Conservation (phyloP, 2,797 vertebrate species). For the Mastacembelus armatus region DNA sequence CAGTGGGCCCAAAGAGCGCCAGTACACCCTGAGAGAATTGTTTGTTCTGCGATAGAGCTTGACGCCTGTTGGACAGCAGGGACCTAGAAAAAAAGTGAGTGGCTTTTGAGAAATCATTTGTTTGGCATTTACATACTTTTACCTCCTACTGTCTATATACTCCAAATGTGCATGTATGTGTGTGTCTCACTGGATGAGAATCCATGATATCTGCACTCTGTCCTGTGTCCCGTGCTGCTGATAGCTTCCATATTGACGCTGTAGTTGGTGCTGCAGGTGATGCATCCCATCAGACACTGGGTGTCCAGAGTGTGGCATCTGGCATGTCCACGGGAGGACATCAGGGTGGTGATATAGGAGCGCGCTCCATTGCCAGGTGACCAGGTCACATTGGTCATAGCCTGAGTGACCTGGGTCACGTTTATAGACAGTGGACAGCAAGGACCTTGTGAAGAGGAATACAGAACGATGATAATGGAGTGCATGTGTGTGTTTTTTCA, state of each 20-base stretch:
- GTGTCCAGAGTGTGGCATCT: slow-evolving; percentile 90
- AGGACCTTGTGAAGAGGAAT: slow-evolving; percentile 80
- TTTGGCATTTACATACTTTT: background rate
- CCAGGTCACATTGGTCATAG: slow-evolving; percentile 92
- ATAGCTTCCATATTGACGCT: slow-evolving; percentile 87
- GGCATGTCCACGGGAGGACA: slow-evolving; percentile 85
- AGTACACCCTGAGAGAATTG: slow-evolving; percentile 87
- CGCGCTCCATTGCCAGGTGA: slow-evolving; percentile 82
- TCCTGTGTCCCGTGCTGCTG: slow-evolving; percentile 88
- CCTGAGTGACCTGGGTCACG: slow-evolving; percentile 89
- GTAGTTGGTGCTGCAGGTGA: slow-evolving; percentile 91
- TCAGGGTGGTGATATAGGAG: slow-evolving; percentile 85
- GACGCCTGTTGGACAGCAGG: slow-evolving; percentile 92
- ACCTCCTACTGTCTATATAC: background rate
- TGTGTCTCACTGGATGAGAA: slow-evolving; percentile 90
- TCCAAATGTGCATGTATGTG: background rate
- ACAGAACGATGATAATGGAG: background rate
- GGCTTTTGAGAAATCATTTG: no score
- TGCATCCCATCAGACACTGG: slow-evolving; percentile 93
- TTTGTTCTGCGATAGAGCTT: slow-evolving; percentile 87
- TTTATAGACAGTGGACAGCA: slow-evolving; percentile 88
- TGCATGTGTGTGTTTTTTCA: no score
- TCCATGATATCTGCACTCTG: slow-evolving; percentile 85
- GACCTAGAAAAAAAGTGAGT: slow-evolving; percentile 75
- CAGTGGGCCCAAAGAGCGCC: slow-evolving; percentile 80